Base-by-base conservation (phyloP, 2,888 invertebrate species). In the Tenthredo mesomela region DNA sequence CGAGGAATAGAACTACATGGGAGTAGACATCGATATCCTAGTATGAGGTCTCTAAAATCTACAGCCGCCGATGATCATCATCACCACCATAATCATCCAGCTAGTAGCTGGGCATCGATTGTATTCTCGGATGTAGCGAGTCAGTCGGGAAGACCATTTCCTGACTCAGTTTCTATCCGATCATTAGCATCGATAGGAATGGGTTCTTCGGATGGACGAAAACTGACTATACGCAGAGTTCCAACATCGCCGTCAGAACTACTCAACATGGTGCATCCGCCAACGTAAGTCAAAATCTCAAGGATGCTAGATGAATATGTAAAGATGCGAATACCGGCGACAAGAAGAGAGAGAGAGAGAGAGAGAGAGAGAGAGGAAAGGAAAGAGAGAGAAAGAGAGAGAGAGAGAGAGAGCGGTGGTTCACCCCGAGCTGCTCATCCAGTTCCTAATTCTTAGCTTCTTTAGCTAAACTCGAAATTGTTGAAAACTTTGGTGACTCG, bases 131-230 rank as follows among this genome's bases (percentile, higher is more conserved):
- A 97, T 88, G 94, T 94, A 87, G 95, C 95, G 87, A 95, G 95
- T 89, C 94, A 95, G 87, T 92, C 93, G 87, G 93, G 92, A 87
- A 91, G 91, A 86, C 92, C 90, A 7, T 94, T 93, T 88, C 94
- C 95, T 83, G 97, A 97, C 94, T 96, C 96, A 75, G 95, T 96
- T 50, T 97, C 97, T 50, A 95, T 97, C 87, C 95, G 97, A 87
- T 97, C 97, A 75, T 95, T 97, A 89, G 97, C 97, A 85, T 97
- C 97, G 82, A 97, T 97, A 89, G 97, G 97, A 82, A 96, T 98
- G 96, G 98, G 98, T 50, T 97, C 97, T 87, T 97, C 97, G 67
- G 97, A 98, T 93, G 98, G 98, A 75, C 95, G 96, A 89, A 97
- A 97, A 94, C 95, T 98, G 95, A 97, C 97, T 89, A 97, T 97